Evolutionary conservation across 2,888 invertebrate species (phyloP), one percentile per base, ranked within the genome.

Genomic region (Pogonocherus hispidulus): DNA sequence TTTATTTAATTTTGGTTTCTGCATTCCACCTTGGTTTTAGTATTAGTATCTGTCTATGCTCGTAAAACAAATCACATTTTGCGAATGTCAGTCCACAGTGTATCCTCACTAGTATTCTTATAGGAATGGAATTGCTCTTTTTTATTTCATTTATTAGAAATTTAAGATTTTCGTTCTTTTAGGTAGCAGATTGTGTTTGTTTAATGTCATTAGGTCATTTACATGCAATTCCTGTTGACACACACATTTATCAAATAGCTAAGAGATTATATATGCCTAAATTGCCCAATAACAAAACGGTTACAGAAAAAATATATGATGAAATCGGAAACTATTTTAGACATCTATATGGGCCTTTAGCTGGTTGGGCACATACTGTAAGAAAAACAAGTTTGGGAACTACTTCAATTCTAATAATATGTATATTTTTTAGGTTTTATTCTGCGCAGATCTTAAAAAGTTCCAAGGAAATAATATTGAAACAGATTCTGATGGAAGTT

Each of bases 111-210:
- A n/a, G n/a, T n/a, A n/a, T n/a, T n/a, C n/a, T n/a, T n/a, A n/a
- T n/a, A n/a, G n/a, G n/a, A n/a, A n/a, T n/a, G n/a, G n/a, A n/a
- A n/a, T n/a, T n/a, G n/a, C n/a, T n/a, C n/a, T n/a, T n/a, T n/a
- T n/a, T n/a, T n/a, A n/a, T n/a, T n/a, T n/a, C n/a, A n/a, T n/a
- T n/a, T n/a, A n/a, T n/a, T n/a, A n/a, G n/a, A n/a, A n/a, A n/a
- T n/a, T 18, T 18, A 3, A 44, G 3, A 49, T 8, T 47, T 32
- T 37, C 27, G 11, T 35, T 32, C 72, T 83, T 84, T 37, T 79
- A 95, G 94, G 96, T 99, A 16, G 97, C 99, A 0, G 99, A 99
- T 86, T 99, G 99, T 85, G 94, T 99, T 77, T 97, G 96, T 82
- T 88, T 99, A 18, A 99, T 99, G 98, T 97, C 98, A 0, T 84